Evolutionary conservation across 1,140 invertebrate species (phyloP).

Genomic region (Nephila pilipes): DNA sequence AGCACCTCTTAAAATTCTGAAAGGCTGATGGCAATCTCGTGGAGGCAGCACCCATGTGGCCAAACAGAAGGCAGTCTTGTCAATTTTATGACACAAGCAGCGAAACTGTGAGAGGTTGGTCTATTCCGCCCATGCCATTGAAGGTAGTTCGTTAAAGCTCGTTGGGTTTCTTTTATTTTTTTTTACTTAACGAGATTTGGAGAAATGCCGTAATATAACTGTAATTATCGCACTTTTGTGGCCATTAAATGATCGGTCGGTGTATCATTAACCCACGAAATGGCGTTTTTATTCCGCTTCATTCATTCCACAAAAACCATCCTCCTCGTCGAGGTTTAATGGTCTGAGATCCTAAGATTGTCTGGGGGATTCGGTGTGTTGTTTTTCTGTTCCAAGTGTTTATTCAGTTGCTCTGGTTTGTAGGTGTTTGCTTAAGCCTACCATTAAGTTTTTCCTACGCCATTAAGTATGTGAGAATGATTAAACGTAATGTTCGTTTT

Average conservation of each 20-base stretch:
- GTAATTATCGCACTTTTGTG: conserved; percentile 72
- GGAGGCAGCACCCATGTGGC: not conserved
- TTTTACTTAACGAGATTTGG: conserved; percentile 40
- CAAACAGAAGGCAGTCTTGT: conserved; percentile 22
- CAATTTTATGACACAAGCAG: conserved; percentile 33
- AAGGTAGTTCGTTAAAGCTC: conserved; percentile 49
- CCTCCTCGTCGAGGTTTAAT: conserved; percentile 42
- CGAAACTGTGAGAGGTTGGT: conserved; percentile 8
- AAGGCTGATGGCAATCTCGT: not conserved
- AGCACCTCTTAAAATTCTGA: not conserved
- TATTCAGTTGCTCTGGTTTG: not conserved
- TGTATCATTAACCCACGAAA: conserved; percentile 71
- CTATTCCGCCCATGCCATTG: conserved; percentile 43
- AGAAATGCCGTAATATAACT: conserved; percentile 51
- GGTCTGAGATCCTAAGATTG: conserved; percentile 1
- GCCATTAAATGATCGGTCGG: conserved; percentile 69
- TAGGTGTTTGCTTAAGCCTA: not conserved
- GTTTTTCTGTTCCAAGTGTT: not conserved
- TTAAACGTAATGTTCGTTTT: not conserved
- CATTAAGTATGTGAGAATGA: not conserved
- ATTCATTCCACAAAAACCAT: conserved; percentile 62
- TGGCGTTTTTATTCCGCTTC: conserved; percentile 69
- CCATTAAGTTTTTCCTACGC: no score
- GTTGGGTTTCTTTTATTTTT: conserved; percentile 46
- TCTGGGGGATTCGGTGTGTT: not conserved